phyloP scores from a whole-genome alignment of 2,113 vertebrate species.

The Micronycteris hirsuta region DNA sequence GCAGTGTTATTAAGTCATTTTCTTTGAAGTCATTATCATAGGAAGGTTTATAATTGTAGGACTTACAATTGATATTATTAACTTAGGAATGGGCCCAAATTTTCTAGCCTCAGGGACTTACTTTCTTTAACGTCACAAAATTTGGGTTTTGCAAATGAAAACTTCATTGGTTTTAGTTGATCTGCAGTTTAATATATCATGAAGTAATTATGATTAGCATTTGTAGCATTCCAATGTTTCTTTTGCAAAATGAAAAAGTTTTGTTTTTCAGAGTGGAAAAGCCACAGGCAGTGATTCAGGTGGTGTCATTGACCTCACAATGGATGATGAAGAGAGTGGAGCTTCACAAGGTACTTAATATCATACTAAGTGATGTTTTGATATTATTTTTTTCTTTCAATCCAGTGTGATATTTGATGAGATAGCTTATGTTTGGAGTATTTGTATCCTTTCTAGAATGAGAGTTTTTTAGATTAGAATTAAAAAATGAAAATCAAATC shows the following conservation, averaged over 20 bases:
- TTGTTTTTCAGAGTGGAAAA: constrained; percentile 83
- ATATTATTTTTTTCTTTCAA: neutral
- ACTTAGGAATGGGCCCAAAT: neutral
- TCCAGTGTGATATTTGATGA: neutral
- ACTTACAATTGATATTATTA: neutral
- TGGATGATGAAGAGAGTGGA: constrained; percentile 85
- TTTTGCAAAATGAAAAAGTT: constrained; percentile 76
- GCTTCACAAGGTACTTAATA: constrained; percentile 76
- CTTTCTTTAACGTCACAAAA: neutral
- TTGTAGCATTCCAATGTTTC: constrained; percentile 60
- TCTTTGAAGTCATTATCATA: neutral
- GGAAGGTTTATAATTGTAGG: neutral
- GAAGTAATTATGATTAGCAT: neutral
- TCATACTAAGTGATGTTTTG: neutral
- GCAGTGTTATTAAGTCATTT: neutral
- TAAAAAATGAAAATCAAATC: constrained; percentile 1
- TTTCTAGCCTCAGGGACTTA: neutral
- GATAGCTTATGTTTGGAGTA: neutral
- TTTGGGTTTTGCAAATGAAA: neutral
- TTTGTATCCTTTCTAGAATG: neutral
- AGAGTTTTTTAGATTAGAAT: neutral
- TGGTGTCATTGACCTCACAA: constrained; percentile 87
- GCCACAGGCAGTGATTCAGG: constrained; percentile 74
- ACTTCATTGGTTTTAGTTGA: neutral
- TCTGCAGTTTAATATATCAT: neutral